Evolutionary conservation across 2,888 invertebrate genomes (phyloP), one percentile per base, ranked within the genome.

Genomic region (Monopis laevigella): DNA sequence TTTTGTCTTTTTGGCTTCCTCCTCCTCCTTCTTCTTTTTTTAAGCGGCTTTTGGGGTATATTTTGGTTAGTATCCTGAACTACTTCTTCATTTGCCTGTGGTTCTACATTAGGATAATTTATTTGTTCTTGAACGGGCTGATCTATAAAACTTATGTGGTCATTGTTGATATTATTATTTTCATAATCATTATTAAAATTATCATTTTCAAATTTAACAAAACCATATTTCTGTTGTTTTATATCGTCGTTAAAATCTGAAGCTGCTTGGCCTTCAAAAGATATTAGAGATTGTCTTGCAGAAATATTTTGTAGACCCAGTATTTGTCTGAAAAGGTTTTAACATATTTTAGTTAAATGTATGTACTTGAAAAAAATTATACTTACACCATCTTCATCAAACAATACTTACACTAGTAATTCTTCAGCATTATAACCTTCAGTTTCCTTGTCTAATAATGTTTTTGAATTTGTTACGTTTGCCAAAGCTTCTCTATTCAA

Each of bases 11-110:
- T 56, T 2, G 55, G 57, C 43, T 51, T 61, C 24, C 58, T 53
- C 34, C 63, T 56, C 3, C 62, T 58, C 24, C 59, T 56, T 27
- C 57, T 56, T 44, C 53, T 66, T 36, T 54, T 62, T 27, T 58
- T 58, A 2, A 10, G 27, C 4, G 12, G 39, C 16, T 18, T 3
- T 4, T 18, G 18, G 4, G 18, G 11, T n/a, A 12, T 19, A 19
- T 36, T 19, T n/a, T 19, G 8, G 14, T 11, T 12, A 18, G 4
- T 5, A 19, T 36, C 5, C 10, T 36, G 29, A 6, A 4, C 5
- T 11, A 7, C n/a, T 29, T 11, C n/a, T 7, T 29, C 12, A 11
- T 17, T n/a, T 19, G 21, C 6, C 5, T 14, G 34, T 16, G 10
- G 14, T 14, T 32, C 14, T 14, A 10, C 13, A 13, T 6, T 32